These are phyloP conservation scores for Condylura cristata DNA, from an alignment of 2,113 vertebrate genomes.

Conservation along the genomic window DNA sequence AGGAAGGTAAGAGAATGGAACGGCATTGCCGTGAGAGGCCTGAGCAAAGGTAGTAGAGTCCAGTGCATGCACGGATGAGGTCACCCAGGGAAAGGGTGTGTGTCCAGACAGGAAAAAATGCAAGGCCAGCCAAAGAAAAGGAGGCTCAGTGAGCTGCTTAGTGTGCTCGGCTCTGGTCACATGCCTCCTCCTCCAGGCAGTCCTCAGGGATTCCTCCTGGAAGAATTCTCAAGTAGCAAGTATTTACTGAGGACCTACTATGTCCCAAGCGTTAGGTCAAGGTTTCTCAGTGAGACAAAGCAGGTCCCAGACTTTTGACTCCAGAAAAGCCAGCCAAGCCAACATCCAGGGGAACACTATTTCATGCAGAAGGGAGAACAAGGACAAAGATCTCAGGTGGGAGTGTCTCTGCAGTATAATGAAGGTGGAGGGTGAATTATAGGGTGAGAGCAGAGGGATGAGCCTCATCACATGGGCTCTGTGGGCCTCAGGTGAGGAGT, in stretches of 20 bases:
- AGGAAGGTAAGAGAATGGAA: not conserved
- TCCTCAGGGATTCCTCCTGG: not conserved
- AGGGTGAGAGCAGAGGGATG: not conserved
- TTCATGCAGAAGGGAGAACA: not conserved
- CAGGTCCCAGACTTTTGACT: not conserved
- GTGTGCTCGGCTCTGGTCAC: not conserved
- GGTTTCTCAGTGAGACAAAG: not conserved
- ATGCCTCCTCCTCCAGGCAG: conserved; percentile 34
- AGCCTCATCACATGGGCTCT: too few species aligned
- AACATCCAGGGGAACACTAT: not conserved
- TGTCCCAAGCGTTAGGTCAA: not conserved
- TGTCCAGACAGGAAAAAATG: not conserved
- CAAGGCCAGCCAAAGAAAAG: not conserved
- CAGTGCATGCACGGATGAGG: not conserved
- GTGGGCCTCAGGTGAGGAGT: not conserved
- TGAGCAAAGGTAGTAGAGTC: conserved; percentile 35
- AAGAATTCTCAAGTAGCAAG: not conserved
- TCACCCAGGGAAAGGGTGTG: conserved; percentile 34
- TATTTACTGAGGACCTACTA: not conserved
- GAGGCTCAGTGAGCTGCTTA: not conserved
- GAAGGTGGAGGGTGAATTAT: not conserved
- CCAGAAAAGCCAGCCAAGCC: not conserved
- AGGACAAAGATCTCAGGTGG: not conserved
- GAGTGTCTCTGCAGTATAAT: not conserved
- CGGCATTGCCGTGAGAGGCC: not conserved